Percentiles rank a stretch among this genome's conserved stretches.
Conservation (phyloP, 2,113 vertebrate species). For the Podarcis muralis region DNA sequence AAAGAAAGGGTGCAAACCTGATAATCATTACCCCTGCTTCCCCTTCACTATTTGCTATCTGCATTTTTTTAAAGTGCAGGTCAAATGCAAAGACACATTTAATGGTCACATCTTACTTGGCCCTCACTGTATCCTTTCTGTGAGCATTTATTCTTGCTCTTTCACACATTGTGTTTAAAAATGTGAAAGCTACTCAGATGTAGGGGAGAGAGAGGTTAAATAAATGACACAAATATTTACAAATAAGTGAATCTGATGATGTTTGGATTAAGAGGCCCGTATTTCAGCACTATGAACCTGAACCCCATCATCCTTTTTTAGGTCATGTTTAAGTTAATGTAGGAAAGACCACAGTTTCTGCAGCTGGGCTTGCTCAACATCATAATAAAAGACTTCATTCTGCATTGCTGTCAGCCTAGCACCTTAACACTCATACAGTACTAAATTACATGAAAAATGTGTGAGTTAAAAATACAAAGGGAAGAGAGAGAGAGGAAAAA, state of each 20-base stretch:
- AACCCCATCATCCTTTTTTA: slow-evolving; percentile 1
- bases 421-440: slow-evolving; percentile 37
- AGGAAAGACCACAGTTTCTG: slow-evolving; percentile 9
- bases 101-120: background rate
- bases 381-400: slow-evolving; percentile 38
- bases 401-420: slow-evolving; percentile 29
- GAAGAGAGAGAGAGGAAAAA: background rate
- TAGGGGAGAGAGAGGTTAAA: background rate
- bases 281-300: slow-evolving; percentile 22
- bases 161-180: background rate
- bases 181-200: background rate
- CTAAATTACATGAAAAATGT: slow-evolving; percentile 49
- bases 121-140: background rate
- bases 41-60: background rate
- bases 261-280: background rate
- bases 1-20: background rate
- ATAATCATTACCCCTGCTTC: background rate
- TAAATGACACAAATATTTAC: background rate
- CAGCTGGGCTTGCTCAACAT: slow-evolving; percentile 15
- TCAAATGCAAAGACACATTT: background rate
- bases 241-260: background rate
- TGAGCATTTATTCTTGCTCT: background rate
- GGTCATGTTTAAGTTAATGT: slow-evolving; percentile 39
- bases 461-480: slow-evolving; percentile 58
- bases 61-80: background rate